These are phyloP conservation scores for Cranoglanis bouderius DNA, from an alignment of 2,113 vertebrate species.

Conservation along the genomic window DNA sequence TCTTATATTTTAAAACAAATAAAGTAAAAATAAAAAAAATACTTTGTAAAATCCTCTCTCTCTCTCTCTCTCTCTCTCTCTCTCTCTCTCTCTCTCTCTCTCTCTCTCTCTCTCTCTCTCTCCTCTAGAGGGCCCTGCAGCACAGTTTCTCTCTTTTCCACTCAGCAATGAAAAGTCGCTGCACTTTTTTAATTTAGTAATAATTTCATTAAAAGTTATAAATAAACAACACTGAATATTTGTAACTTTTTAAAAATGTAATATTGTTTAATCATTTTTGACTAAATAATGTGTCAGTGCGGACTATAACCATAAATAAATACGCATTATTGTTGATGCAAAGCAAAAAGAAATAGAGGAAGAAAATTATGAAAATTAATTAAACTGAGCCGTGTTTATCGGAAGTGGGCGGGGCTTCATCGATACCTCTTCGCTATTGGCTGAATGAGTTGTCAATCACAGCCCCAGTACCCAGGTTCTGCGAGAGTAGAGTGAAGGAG, in stretches of 20 bases:
- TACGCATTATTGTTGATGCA: background rate
- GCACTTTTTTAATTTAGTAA: background rate
- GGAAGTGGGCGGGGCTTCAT: slow-evolving; percentile 4
- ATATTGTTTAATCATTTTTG: background rate
- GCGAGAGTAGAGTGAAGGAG: background rate
- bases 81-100: background rate
- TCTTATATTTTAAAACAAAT: background rate
- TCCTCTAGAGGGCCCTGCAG: slow-evolving; percentile 15
- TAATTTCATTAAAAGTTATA: background rate
- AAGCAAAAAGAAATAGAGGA: background rate
- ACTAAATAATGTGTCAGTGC: background rate
- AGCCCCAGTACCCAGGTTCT: background rate
- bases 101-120: background rate
- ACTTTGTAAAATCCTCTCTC: background rate
- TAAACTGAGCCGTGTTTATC: background rate
- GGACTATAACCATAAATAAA: background rate
- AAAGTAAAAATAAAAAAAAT: background rate
- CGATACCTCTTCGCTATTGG: background rate
- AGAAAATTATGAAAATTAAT: background rate
- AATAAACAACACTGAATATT: background rate
- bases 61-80: too few relatives aligned
- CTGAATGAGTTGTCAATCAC: background rate
- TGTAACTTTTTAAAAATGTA: background rate
- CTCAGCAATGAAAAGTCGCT: background rate
- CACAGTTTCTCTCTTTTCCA: background rate